These are phyloP conservation scores for Prunella himalayana DNA, from an alignment of 2,113 vertebrate genomes.

Conservation along the genomic window DNA sequence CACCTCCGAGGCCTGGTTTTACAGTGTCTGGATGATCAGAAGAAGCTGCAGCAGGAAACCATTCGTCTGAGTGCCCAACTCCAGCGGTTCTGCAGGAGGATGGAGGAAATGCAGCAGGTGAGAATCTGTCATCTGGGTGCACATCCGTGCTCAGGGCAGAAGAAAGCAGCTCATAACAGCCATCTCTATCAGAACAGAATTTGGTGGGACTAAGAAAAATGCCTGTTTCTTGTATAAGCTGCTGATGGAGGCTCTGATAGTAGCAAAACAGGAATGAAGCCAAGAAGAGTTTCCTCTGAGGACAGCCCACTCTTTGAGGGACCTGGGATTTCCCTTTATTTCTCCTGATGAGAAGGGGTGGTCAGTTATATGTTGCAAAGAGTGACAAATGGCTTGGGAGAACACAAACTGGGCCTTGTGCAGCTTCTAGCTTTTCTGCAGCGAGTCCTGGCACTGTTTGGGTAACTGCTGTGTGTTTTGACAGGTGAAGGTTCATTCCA, in stretches of 20 bases:
- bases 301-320: background rate
- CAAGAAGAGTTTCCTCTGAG: background rate
- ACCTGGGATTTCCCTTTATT: background rate
- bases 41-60: slow-evolving; percentile 74
- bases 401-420: background rate
- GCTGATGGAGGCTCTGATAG: background rate
- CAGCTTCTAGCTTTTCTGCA: background rate
- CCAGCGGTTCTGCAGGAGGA: slow-evolving; percentile 63
- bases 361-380: rapidly evolving
- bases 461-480: slow-evolving; percentile 38
- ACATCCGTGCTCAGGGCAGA: background rate
- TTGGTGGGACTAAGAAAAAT: background rate
- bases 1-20: slow-evolving; percentile 69
- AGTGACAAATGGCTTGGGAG: background rate
- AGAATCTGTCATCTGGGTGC: background rate
- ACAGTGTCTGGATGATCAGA: slow-evolving; percentile 74
- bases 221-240: background rate
- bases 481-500: slow-evolving; percentile 75
- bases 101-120: slow-evolving; percentile 68
- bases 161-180: background rate
- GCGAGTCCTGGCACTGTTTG: background rate
- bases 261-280: background rate
- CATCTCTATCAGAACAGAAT: background rate
- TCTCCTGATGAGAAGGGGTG: background rate
- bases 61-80: slow-evolving; percentile 66